These are phyloP conservation scores for Trachelus troglodyta DNA, from an alignment of 2,888 invertebrate species.

Conservation along the genomic window DNA sequence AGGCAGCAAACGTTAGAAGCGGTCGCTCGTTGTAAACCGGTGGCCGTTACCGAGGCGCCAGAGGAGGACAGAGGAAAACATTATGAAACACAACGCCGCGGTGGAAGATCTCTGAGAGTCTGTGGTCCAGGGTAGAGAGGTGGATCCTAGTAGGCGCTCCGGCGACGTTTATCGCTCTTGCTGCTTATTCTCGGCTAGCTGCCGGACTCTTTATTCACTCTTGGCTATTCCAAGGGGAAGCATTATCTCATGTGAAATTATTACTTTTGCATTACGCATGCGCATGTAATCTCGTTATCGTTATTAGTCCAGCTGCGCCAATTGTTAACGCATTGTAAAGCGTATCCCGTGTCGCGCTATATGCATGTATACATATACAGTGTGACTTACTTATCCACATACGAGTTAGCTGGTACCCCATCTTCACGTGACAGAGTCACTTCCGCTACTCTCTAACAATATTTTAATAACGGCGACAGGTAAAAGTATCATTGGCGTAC, in stretches of 20 bases:
- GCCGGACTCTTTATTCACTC: background rate
- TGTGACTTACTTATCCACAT: too few relatives aligned
- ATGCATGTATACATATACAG: too few relatives aligned
- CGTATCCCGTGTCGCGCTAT: background rate
- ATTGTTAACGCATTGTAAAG: background rate
- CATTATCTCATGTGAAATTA: slow-evolving; percentile 34
- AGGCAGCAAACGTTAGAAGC: slow-evolving; percentile 11
- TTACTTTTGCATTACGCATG: slow-evolving; percentile 26
- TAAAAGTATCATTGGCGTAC: background rate
- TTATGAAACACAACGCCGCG: background rate
- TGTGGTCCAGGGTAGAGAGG: background rate
- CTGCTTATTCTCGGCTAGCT: background rate
- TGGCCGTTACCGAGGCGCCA: slow-evolving; percentile 12
- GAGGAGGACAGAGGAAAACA: background rate
- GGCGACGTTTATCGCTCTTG: background rate
- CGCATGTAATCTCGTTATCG: slow-evolving; percentile 33
- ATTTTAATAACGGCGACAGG: background rate
- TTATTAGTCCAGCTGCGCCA: background rate
- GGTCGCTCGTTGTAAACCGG: slow-evolving; percentile 6
- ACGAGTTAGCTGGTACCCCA: background rate
- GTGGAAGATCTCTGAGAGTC: background rate
- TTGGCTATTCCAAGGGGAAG: background rate
- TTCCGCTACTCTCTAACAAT: background rate
- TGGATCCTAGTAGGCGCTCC: background rate
- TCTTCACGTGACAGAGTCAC: background rate